Base-by-base conservation (phyloP, 1,140 invertebrate genomes). In the Macrotrachela quadricornifera region DNA sequence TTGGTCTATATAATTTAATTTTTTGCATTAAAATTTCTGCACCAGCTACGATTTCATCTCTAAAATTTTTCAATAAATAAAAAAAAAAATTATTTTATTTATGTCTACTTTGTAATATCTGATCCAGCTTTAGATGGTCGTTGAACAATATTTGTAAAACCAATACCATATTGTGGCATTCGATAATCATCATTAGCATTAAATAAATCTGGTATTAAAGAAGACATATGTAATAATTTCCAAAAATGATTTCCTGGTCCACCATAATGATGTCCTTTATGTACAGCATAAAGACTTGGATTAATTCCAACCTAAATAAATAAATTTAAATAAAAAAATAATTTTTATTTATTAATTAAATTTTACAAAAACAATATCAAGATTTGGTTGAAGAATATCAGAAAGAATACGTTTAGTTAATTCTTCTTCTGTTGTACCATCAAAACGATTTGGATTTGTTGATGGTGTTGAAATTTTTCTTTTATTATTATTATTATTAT, bases 161-260 rank as follows among this genome's bases (percentile, higher is more conserved):
- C 90, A 61, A 96, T 92, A 43, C 88, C 87, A 67, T 83, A 82
- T 64, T 86, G 81, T 38, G 90, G 69, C 39, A 94, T 73, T 72
- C 86, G 86, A 65, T 81, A 84, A 71, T 95, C 90, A 72, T 95
- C 86, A 64, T 91, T 84, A 1, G 87, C 85, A 61, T 81, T 90
- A 77, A 94, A 80, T 63, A 87, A 86, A 65, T 92, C 85, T 41
- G 85, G 79, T 13, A 88, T 91, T 38, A 96, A 75, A 13, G 87
- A 87, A 49, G 86, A 85, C 49, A 94, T 71, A 30, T 30, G 21
- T 30, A 30, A 30, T 30, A 30, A 30, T 30, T 30, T 81, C 81
- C 90, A 96, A 71, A 95, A 94, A 74, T 96, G 90, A 74, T 96
- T 95, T 38, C 88, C 88, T 51, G 87, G 88, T 49, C 90, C 90